Percentiles rank a stretch among this genome's conserved stretches.
These are phyloP conservation scores for Grallaria varia DNA, from an alignment of 2,113 vertebrate species.

Conservation along the genomic window DNA sequence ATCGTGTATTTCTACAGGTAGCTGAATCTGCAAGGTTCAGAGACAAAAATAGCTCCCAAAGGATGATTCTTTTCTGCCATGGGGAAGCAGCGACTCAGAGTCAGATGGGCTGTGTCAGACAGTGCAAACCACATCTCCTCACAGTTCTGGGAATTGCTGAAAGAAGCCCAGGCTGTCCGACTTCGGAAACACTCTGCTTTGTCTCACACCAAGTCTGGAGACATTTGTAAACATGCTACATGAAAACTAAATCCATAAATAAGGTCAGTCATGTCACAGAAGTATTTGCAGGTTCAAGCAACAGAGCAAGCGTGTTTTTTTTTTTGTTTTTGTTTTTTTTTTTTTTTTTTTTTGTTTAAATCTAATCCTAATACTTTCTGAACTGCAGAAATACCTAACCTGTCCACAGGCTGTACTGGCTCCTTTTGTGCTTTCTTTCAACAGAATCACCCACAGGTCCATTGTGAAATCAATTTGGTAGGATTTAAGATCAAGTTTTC, in stretches of 20 bases:
- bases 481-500: background rate
- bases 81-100: background rate
- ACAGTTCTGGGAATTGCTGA: background rate
- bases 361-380: background rate
- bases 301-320: background rate
- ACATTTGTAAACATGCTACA: background rate
- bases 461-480: background rate
- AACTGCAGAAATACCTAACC: background rate
- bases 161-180: background rate
- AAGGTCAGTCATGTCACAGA: background rate
- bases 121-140: background rate
- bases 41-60: background rate
- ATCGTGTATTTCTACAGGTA: background rate
- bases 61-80: background rate
- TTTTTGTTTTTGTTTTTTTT: background rate
- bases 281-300: background rate
- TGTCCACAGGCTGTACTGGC: background rate
- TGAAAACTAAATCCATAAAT: background rate
- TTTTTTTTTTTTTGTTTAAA: background rate
- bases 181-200: background rate
- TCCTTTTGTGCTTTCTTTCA: background rate
- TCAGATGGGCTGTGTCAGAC: background rate
- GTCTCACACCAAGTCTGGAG: background rate
- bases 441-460: background rate
- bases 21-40: background rate